Evolutionary conservation across 2,797 vertebrate genomes (phyloP), one percentile per base, ranked within the genome.

Genomic region (Siniperca scherzeri): DNA sequence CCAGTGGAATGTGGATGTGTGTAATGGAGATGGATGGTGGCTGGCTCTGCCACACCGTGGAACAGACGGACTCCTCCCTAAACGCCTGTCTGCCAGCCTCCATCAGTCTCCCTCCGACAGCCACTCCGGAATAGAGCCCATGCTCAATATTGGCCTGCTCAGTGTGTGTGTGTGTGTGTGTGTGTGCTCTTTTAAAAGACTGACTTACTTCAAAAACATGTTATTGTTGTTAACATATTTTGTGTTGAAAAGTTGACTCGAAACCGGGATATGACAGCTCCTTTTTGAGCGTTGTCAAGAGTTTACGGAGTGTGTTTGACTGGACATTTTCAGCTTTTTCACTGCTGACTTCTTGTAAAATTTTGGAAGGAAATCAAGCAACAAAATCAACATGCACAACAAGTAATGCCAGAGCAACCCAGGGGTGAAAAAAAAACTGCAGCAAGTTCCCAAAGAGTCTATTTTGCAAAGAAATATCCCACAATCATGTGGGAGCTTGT

Each of bases 11-110:
- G 90, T 93, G 92, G 92, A 95, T 91, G 89, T 89, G 90, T 88
- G 25, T 95, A 95, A 95, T 94, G 92, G 93, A 94, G 95, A 96
- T 94, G 91, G 93, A 95, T 96, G 94, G 90, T 76, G 90, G 88
- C 92, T 91, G 91, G 92, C 92, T 91, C 90, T 68, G 88, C 88
- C 86, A 87, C 89, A 70, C 91, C 21, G 81, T 71, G 78, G 89
- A 91, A 87, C 90, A 94, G 94, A 94, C 90, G 85, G 86, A 88
- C 92, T 93, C 93, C 92, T 95, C 94, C 94, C 93, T 91, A 91
- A 93, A 94, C 88, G 91, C 91, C 84, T 87, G 85, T 91, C 94
- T 93, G 94, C 93, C 94, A 94, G 78, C 86, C 89, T 91, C 92
- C 92, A 95, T 95, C 94, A 94, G 90, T 94, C 91, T 92, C 92